Evolutionary conservation across 2,113 vertebrate genomes (phyloP).

Genomic region (Cyrtonyx montezumae): DNA sequence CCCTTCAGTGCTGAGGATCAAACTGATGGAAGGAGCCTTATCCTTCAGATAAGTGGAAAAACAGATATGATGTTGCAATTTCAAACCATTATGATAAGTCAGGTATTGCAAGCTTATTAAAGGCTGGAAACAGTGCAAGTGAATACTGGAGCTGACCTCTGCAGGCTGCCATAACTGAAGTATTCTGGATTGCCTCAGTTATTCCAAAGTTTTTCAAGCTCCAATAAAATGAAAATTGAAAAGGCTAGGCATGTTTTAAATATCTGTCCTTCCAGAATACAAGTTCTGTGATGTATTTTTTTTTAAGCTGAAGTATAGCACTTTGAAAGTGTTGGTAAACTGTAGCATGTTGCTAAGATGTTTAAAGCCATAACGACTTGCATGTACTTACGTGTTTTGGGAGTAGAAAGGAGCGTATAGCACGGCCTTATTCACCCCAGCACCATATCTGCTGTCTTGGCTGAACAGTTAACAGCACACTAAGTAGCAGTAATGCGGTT

Average conservation of each 20-base stretch:
- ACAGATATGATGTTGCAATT: not conserved
- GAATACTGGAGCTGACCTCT: not conserved
- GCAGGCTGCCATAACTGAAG: not conserved
- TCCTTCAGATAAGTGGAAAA: not conserved
- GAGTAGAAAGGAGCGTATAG: not conserved
- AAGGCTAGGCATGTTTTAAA: not conserved
- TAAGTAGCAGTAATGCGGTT: not conserved
- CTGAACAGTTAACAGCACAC: not conserved
- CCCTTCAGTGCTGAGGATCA: not conserved
- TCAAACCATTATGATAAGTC: not conserved
- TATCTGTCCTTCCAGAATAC: not conserved
- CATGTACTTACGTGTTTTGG: not conserved
- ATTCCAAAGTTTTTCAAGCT: not conserved
- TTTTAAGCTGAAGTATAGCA: not conserved
- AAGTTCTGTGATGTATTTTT: not conserved
- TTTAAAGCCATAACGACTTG: not conserved
- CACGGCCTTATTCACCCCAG: not conserved
- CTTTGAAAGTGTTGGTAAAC: not conserved
- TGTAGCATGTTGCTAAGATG: not conserved
- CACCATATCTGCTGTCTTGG: not conserved
- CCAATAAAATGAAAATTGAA: not conserved
- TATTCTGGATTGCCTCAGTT: not conserved
- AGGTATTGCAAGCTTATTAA: not conserved
- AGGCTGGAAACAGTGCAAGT: not conserved
- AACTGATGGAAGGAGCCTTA: not conserved